Evolutionary conservation across 1,140 invertebrate species (phyloP).

Genomic region (Rhagoletis pomonella): DNA sequence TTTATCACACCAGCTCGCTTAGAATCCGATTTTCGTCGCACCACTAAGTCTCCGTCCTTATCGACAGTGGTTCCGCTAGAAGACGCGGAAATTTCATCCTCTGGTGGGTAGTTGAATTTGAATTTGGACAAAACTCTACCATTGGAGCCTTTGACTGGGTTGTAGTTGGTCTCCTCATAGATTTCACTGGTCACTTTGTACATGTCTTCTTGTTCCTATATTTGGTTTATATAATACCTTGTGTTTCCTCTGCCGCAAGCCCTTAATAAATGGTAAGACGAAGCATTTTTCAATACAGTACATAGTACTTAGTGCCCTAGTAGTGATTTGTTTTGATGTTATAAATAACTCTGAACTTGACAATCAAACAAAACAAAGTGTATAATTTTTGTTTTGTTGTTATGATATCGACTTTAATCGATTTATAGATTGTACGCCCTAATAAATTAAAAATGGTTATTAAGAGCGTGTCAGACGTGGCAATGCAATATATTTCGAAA

Average conservation of each 20-base stretch:
- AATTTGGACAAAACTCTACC: conserved; percentile 77
- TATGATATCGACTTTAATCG: neutral
- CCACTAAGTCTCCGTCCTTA: conserved; percentile 76
- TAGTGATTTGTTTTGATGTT: conserved; percentile 35
- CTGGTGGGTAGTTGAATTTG: conserved; percentile 76
- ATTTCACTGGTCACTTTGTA: conserved; percentile 79
- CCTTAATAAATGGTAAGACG: neutral
- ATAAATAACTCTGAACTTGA: conserved; percentile 42
- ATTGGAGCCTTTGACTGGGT: conserved; percentile 65
- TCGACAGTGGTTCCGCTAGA: conserved; percentile 64
- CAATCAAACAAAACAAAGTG: neutral
- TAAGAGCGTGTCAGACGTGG: too few species aligned
- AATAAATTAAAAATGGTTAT: too few species aligned
- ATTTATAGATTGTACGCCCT: too few species aligned
- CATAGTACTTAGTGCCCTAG: neutral
- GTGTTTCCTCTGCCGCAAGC: neutral
- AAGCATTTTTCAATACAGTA: neutral
- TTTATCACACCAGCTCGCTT: conserved; percentile 71
- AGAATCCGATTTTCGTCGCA: conserved; percentile 67
- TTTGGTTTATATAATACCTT: conserved; percentile 30
- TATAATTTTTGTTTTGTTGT: neutral
- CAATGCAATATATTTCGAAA: too few species aligned
- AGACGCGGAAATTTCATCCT: conserved; percentile 56
- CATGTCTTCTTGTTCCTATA: conserved; percentile 62
- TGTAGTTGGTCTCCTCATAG: conserved; percentile 76